These are phyloP conservation scores for Siniperca chuatsi DNA, from an alignment of 2,113 vertebrate species.

Conservation along the genomic window DNA sequence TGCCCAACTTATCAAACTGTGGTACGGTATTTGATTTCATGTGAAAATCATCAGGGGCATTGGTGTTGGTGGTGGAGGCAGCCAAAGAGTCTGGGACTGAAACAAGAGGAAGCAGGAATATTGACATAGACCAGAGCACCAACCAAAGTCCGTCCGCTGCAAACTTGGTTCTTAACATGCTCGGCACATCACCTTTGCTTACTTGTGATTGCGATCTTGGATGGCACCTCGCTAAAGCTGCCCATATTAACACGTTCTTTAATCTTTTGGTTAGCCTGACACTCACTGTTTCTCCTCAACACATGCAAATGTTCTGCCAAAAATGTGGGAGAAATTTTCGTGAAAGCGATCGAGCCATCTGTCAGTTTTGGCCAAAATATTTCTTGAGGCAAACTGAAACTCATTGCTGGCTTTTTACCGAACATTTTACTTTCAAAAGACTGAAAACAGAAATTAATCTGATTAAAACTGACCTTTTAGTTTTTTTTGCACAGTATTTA, in stretches of 20 bases:
- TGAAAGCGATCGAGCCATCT: not conserved
- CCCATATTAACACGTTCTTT: conserved; percentile 18
- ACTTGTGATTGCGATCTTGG: conserved; percentile 39
- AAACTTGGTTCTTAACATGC: conserved; percentile 21
- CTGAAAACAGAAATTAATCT: not conserved
- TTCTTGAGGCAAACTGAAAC: not conserved
- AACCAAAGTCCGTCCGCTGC: not conserved
- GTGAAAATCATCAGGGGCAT: conserved; percentile 49
- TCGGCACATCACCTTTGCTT: conserved; percentile 42
- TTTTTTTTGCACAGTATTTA: not conserved
- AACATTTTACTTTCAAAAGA: not conserved
- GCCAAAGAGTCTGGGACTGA: conserved; percentile 26
- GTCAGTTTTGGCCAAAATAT: conserved; percentile 21
- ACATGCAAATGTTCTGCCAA: not conserved
- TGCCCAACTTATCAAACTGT: conserved; percentile 4
- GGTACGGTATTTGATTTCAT: conserved; percentile 44
- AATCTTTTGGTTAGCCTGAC: conserved; percentile 7
- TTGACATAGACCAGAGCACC: conserved; percentile 47
- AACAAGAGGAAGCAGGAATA: conserved; percentile 25
- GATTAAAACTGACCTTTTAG: conserved; percentile 7
- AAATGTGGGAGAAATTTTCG: conserved; percentile 4
- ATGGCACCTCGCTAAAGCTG: conserved; percentile 45
- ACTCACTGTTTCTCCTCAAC: conserved; percentile 21
- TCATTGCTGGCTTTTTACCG: too few species aligned
- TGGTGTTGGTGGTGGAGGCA: conserved; percentile 26